Evolutionary conservation across 2,888 invertebrate species (phyloP), one percentile per base, ranked within the genome.

Genomic region (Scaptomyza reducta): DNA sequence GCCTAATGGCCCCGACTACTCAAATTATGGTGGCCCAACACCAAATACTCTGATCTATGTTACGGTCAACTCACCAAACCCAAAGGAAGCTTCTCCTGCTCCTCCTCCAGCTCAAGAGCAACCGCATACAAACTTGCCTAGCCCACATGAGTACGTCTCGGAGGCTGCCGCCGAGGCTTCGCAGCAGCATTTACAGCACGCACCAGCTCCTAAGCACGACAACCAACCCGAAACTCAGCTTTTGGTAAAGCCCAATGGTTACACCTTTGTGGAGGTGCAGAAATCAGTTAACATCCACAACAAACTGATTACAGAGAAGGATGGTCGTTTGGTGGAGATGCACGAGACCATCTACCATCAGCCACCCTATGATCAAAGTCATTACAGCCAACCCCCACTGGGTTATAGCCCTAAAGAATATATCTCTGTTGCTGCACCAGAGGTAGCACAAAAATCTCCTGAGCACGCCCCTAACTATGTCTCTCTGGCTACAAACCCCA

Each of bases 201-300:
- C 69, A 9, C 47, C 65, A 0, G 60, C 74, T 4, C 56, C 70
- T 0, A 49, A 56, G 6, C 1, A 44, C 0, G 14, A 46, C 6
- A 2, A 55, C 6, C 46, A 73, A 25, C 47, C 70, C 0, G 67
- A 70, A 9, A 56, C 60, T 3, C 62, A 66, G 4, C 51, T 54
- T 0, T 7, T 56, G 51, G 65, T 46, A 13, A 74, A 88, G 87
- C 94, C 22, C 92, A 72, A 87, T 18, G 80, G 89, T 3, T 93
- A 92, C 77, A 94, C 94, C 0, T 90, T 93, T 35, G 94, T 95
- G 1, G 94, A 95, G 91, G 90, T 95, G 4, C 95, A 95, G 79
- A 92, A 94, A 89, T 95, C 95, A 0, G 91, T 95, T 16, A 87
- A 92, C 81, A 81, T 92, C 13, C 90, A 90, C 68, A 92, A 92